Evolutionary conservation across 2,113 vertebrate genomes (phyloP), one percentile per base, ranked within the genome.

Genomic region (Albula glossodonta): DNA sequence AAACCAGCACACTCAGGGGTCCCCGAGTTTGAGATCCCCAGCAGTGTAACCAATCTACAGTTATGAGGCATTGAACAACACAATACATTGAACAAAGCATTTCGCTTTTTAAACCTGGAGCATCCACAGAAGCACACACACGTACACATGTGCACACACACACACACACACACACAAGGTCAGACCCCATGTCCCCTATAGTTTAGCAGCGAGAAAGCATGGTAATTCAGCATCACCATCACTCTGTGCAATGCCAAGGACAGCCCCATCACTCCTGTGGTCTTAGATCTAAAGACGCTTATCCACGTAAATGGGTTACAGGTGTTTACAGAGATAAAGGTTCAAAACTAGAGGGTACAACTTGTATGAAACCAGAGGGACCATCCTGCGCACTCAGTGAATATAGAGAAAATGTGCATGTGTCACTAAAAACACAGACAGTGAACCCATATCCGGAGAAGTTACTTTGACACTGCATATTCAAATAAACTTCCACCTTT

Each of bases 401-500:
- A 41, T 41, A 41, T 41, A 41, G 31, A 41, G 7, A 48, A 81
- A 49, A 41, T 84, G 51, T 78, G n/a, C 22, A 63, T 57, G 51
- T 3, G 15, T 70, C 63, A 17, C 63, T 70, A 25, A 66, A 79
- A 48, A 66, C 48, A 80, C 53, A 80, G 19, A 57, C 74, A 84
- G 78, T 48, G 56, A 87, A 77, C 31, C 83, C 49, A 84, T 74
- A 86, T 70, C 81, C 82, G 52, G 22, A 22, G 10, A 80, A 60
- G 31, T 57, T 80, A 89, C 84, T 88, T 82, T 85, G 81, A 89
- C 78, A 83, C 7, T 31, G 78, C 51, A 84, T 63, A 79, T 53
- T 66, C 83, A 87, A 74, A 89, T 19, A n/a, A 83, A 78, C 63
- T 4, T 5, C 8, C 22, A 70, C 17, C 31, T 41, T 41, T 1